Evolutionary conservation across 2,113 vertebrate genomes (phyloP).

Genomic region (Leptobrachium ailaonicum): DNA sequence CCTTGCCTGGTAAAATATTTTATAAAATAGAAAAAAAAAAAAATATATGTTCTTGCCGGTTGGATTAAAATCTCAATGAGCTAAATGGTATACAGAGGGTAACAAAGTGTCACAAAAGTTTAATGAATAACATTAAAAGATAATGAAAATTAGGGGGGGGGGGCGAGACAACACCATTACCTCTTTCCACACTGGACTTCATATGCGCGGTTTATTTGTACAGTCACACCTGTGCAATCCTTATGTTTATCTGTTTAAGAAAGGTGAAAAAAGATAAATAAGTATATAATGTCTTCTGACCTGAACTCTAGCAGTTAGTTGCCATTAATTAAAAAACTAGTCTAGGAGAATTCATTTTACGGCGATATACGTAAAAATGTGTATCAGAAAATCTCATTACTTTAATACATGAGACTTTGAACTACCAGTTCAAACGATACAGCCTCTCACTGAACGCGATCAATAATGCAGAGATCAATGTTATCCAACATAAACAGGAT

Average conservation of each 20-base stretch:
- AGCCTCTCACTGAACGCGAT: not conserved
- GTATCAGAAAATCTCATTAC: constrained; percentile 9
- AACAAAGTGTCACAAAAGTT: too few relatives aligned
- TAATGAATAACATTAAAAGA: too few relatives aligned
- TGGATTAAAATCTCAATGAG: too few relatives aligned
- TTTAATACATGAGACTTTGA: constrained; percentile 6
- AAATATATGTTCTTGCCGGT: too few relatives aligned
- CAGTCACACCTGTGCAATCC: constrained; percentile 90
- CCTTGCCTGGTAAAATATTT: too few relatives aligned
- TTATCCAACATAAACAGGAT: not conserved
- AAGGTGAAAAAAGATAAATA: not conserved
- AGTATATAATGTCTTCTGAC: not conserved
- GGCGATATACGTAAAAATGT: not conserved
- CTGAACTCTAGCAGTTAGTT: not conserved
- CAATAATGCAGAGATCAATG: not conserved
- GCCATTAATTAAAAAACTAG: not conserved
- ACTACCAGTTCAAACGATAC: not conserved
- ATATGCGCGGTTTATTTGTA: constrained; percentile 86
- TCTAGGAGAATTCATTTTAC: not conserved
- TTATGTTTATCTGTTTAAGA: constrained; percentile 85
- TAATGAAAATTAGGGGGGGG: too few relatives aligned
- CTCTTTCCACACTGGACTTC: too few relatives aligned
- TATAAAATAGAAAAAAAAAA: too few relatives aligned
- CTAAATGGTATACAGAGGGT: too few relatives aligned
- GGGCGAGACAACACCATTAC: constrained; percentile 67